These are phyloP conservation scores for Aspidiotus destructor DNA, from an alignment of 2,888 invertebrate species.

Conservation along the genomic window DNA sequence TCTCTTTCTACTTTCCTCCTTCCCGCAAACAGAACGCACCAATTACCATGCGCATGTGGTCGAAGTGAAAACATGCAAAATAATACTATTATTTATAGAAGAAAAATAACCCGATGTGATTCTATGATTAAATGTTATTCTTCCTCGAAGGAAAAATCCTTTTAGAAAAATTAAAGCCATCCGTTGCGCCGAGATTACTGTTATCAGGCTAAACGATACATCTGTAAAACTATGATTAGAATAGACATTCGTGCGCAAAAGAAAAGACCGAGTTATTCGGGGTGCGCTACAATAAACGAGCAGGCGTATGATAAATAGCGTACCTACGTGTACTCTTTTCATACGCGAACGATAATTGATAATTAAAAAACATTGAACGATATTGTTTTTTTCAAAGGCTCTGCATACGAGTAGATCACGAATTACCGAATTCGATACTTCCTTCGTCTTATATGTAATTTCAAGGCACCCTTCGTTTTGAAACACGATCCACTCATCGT, in stretches of 20 bases:
- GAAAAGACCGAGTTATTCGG: no score
- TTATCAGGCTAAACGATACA: no score
- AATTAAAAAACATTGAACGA: no score
- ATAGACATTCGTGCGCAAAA: no score
- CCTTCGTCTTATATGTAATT: neutral
- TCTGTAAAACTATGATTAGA: no score
- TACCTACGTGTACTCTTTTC: neutral
- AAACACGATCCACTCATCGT: neutral
- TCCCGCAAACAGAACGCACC: neutral
- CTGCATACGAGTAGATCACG: neutral
- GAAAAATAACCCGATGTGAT: constrained; percentile 2
- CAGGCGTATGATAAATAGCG: neutral
- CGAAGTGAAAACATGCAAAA: neutral
- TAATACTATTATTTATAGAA: neutral
- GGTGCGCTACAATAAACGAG: no score
- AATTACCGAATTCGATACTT: neutral
- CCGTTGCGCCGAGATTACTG: neutral
- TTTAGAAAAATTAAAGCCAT: neutral
- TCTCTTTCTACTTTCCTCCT: no score
- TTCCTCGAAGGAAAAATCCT: neutral
- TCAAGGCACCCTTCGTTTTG: neutral
- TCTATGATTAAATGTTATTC: neutral
- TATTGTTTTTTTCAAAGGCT: neutral
- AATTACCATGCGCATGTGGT: neutral
- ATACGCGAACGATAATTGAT: neutral